phyloP scores from a whole-genome alignment of 2,113 vertebrate genomes.

The Diphyllodes magnificus region DNA sequence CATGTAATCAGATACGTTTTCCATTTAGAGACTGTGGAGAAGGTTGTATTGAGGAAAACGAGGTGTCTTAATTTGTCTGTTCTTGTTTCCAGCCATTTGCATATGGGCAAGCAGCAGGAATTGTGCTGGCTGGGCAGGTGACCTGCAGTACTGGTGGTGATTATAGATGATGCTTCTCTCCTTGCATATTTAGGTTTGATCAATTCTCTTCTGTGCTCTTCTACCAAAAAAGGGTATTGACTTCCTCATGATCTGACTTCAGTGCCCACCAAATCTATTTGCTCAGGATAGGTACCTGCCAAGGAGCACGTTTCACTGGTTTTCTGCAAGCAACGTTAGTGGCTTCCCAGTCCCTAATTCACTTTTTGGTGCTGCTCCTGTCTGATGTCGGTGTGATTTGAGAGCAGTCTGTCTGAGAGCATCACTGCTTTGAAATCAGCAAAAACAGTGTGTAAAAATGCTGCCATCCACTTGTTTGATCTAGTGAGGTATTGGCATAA shows the following conservation, averaged over 20 bases:
- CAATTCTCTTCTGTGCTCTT: background rate
- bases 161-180: background rate
- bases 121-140: background rate
- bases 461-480: background rate
- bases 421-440: background rate
- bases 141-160: background rate
- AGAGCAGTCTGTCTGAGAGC: background rate
- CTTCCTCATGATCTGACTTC: background rate
- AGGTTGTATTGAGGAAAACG: background rate
- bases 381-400: background rate
- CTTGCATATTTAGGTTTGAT: background rate
- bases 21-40: background rate
- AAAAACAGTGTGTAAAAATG: background rate
- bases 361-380: background rate
- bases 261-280: background rate
- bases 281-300: background rate
- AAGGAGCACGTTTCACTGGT: background rate
- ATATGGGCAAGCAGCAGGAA: background rate
- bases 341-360: background rate
- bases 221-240: background rate
- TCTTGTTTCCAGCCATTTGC: background rate
- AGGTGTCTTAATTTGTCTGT: background rate
- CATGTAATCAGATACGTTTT: background rate
- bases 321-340: background rate
- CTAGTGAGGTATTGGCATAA: background rate